phyloP scores from a whole-genome alignment of 2,113 vertebrate species.

The Cochlearius cochlearius region DNA sequence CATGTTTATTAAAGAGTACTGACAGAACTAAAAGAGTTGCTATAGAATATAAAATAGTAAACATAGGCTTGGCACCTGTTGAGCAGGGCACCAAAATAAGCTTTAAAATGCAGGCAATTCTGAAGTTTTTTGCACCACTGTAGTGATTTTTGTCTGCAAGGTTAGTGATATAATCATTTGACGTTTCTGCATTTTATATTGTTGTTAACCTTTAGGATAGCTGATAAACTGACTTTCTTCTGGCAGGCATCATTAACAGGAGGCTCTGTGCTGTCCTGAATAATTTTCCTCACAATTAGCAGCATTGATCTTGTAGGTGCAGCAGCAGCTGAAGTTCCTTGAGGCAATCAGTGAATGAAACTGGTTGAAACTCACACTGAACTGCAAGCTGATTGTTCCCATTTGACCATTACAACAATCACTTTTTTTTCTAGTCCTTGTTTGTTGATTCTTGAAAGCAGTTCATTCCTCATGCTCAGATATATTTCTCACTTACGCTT shows the following conservation, averaged over 20 bases:
- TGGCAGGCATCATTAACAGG: conserved; percentile 28
- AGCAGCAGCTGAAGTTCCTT: conserved; percentile 33
- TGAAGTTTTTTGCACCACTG: background rate
- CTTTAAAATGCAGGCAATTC: background rate
- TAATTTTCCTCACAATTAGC: conserved; percentile 59
- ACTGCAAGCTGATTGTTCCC: background rate
- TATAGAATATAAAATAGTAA: background rate
- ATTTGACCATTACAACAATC: background rate
- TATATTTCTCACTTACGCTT: background rate
- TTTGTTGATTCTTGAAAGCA: background rate
- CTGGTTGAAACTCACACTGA: background rate
- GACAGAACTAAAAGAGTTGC: background rate
- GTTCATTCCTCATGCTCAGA: background rate
- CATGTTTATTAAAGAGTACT: background rate
- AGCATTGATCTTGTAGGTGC: conserved; percentile 39
- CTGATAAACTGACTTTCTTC: conserved; percentile 24
- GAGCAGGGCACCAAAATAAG: background rate
- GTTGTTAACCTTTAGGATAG: conserved; percentile 34
- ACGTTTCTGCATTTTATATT: background rate
- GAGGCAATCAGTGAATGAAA: background rate
- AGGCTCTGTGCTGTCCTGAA: conserved; percentile 25
- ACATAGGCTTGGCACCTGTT: background rate
- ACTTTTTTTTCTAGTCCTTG: background rate
- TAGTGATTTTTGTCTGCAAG: background rate
- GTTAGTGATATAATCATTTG: background rate